phyloP scores from a whole-genome alignment of 1,140 invertebrate genomes.

The Lasaia peninsularis region DNA sequence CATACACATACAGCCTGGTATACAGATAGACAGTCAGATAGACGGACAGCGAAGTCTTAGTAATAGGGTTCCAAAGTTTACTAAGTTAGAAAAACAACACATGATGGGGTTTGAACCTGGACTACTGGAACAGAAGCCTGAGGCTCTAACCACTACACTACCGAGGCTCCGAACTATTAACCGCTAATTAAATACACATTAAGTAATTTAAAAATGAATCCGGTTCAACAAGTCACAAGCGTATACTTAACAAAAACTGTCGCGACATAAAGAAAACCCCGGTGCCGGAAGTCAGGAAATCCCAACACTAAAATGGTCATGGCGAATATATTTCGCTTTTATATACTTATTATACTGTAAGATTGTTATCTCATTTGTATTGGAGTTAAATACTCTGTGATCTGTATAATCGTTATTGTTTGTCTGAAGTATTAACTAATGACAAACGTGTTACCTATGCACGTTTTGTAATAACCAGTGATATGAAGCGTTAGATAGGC shows the following conservation, averaged over 20 bases:
- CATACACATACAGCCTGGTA: too few species aligned
- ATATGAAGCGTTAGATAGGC: not conserved
- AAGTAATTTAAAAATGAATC: slow-evolving; percentile 28
- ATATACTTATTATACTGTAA: not conserved
- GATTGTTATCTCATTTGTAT: slow-evolving; percentile 10
- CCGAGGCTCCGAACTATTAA: too few species aligned
- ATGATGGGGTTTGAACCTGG: too few species aligned
- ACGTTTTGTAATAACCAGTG: not conserved
- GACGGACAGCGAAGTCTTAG: too few species aligned
- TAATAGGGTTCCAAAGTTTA: too few species aligned
- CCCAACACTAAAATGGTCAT: slow-evolving; percentile 22
- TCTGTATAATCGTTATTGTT: slow-evolving; percentile 3
- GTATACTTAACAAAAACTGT: slow-evolving; percentile 17
- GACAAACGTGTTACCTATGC: not conserved
- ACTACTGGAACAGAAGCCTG: too few species aligned
- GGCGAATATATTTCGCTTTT: not conserved
- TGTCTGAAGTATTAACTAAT: not conserved
- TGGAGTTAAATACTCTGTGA: slow-evolving; percentile 14
- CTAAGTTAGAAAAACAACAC: too few species aligned
- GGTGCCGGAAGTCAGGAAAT: slow-evolving; percentile 49
- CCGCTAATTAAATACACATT: not conserved
- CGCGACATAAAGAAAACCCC: slow-evolving; percentile 42
- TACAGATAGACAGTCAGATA: too few species aligned
- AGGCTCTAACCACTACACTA: too few species aligned
- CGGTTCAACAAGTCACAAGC: slow-evolving; percentile 29